A percentile compares a stretch with the other conserved stretches of the same genome.
These are phyloP conservation scores for Mus pahari DNA, from an alignment of 2,113 vertebrate species.

Conservation along the genomic window DNA sequence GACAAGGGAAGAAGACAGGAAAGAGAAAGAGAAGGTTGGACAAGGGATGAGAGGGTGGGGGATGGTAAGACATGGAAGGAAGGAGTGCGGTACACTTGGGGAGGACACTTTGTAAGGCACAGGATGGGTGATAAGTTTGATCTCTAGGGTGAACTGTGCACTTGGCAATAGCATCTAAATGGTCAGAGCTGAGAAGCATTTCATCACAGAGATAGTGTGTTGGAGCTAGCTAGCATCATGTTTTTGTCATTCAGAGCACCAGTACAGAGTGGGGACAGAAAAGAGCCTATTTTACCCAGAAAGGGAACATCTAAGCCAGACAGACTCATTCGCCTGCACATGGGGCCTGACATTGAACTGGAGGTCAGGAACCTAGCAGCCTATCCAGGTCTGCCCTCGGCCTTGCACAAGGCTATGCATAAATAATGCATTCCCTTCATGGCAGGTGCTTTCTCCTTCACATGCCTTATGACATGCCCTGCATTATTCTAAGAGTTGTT, in stretches of 20 bases:
- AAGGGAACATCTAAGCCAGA: neutral
- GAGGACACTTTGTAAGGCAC: neutral
- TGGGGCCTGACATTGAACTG: neutral
- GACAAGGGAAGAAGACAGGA: neutral
- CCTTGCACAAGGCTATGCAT: neutral
- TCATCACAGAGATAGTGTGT: no score
- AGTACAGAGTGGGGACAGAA: fast-evolving
- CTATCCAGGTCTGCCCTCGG: neutral
- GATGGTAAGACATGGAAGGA: neutral
- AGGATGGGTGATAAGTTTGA: no score
- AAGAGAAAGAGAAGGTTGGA: neutral
- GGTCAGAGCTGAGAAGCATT: neutral
- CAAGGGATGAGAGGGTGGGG: neutral
- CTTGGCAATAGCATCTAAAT: neutral
- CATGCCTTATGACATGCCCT: neutral
- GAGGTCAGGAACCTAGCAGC: neutral
- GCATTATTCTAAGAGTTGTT: neutral
- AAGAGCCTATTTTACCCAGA: neutral
- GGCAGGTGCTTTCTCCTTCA: neutral
- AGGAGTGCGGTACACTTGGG: fast-evolving
- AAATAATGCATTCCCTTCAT: neutral
- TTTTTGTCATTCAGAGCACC: neutral
- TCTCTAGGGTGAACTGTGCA: neutral
- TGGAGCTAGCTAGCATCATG: fast-evolving
- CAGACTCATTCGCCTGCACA: fast-evolving